These are phyloP conservation scores for Ashinkailepas kermadecensis DNA, from an alignment of 2,888 invertebrate species.

Conservation along the genomic window DNA sequence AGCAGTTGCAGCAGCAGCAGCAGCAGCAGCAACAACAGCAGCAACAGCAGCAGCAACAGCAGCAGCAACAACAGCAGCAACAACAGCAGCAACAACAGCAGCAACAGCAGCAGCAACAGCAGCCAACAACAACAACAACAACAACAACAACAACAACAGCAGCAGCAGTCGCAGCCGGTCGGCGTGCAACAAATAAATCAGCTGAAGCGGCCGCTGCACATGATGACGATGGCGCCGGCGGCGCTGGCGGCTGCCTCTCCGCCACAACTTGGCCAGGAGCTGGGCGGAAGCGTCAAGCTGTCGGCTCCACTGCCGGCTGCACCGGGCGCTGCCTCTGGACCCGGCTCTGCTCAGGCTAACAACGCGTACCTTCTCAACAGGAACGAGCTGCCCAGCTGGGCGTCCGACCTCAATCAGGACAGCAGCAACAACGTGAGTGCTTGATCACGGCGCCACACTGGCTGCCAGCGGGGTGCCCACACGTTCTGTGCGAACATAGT, in stretches of 20 bases:
- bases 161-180: slow-evolving; percentile 35
- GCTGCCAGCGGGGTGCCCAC: too few species aligned
- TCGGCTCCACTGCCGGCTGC: slow-evolving; percentile 39
- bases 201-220: slow-evolving; percentile 35
- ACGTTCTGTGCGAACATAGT: too few species aligned
- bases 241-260: slow-evolving; percentile 36
- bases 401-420: slow-evolving; percentile 34
- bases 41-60: slow-evolving; percentile 46
- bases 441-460: too few species aligned
- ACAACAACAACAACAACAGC: slow-evolving; percentile 45
- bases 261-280: slow-evolving; percentile 33
- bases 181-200: slow-evolving; percentile 11
- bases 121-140: too few species aligned
- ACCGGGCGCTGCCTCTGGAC: neutral
- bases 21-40: slow-evolving; percentile 46
- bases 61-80: slow-evolving; percentile 46
- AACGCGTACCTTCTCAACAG: slow-evolving; percentile 39
- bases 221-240: slow-evolving; percentile 50
- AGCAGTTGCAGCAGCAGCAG: slow-evolving; percentile 45
- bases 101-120: slow-evolving; percentile 47
- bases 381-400: slow-evolving; percentile 35
- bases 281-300: slow-evolving; percentile 49
- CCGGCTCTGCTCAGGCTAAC: slow-evolving; percentile 37
- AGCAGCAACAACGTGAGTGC: neutral
- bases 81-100: slow-evolving; percentile 46